Evolutionary conservation across 1,140 invertebrate species (phyloP), one percentile per base, ranked within the genome.

Genomic region (Trichonephila clavata): DNA sequence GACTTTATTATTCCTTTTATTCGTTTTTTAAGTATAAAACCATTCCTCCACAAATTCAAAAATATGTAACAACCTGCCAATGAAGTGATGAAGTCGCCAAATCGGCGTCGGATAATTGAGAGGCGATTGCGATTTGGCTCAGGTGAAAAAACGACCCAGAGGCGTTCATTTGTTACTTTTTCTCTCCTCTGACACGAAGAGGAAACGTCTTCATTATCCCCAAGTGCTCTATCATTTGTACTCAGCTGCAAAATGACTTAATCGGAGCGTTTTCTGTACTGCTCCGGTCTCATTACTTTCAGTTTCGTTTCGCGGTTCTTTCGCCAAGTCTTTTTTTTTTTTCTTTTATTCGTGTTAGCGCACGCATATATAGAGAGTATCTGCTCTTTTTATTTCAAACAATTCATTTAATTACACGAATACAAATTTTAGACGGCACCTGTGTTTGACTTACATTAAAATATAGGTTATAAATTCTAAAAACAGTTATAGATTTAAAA

Each of bases 111-210:
- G 1, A 20, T 65, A 65, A n/a, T 65, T 65, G 63, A 65, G n/a
- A n/a, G 63, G 63, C 63, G 63, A 65, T 65, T 65, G 24, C 21
- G 63, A 65, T 65, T 65, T 65, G 21, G 21, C 21, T 65, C 7
- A n/a, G 63, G 21, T 65, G 63, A 65, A n/a, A 65, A 65, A 65
- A 65, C n/a, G n/a, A 21, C 63, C 63, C 63, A 65, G 63, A 65
- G 21, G 63, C 63, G n/a, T 8, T 20, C 21, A 65, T 65, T 65
- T 65, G 63, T 65, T 65, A 65, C 21, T 65, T 65, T 50, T n/a
- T 65, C 7, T 65, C 63, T n/a, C 63, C 63, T 8, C n/a, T 65
- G 20, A 3, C 63, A 50, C 7, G 10, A 2, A 50, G 50, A 7
- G 50, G 50, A 13, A 21, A 14, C 63, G 63, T 65, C 63, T 65